A percentile compares a stretch with the other conserved stretches of the same genome.
These are phyloP conservation scores for Caligus rogercresseyi DNA, from an alignment of 1,140 invertebrate genomes.

Conservation along the genomic window DNA sequence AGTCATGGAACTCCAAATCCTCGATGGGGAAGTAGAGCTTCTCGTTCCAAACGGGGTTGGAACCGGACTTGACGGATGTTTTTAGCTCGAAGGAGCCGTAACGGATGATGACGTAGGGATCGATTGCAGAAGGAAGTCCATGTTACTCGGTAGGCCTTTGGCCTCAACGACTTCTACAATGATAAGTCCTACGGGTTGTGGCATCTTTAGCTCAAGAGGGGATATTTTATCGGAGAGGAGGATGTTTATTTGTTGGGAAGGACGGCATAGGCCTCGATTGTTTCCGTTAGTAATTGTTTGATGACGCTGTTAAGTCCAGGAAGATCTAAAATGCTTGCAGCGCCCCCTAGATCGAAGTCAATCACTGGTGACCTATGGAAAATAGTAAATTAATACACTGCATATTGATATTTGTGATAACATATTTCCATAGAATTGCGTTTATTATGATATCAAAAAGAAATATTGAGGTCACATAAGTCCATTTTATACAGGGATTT, in stretches of 20 bases:
- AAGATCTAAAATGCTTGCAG: constrained; percentile 4
- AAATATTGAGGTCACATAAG: too few relatives aligned
- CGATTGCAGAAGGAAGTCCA: background rate
- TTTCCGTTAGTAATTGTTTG: background rate
- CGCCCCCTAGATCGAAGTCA: constrained; percentile 3
- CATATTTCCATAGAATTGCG: too few relatives aligned
- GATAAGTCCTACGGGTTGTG: background rate
- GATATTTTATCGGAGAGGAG: constrained; percentile 3
- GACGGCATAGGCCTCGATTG: background rate
- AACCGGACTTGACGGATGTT: background rate
- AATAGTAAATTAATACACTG: too few relatives aligned
- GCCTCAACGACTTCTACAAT: constrained; percentile 2
- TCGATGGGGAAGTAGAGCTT: constrained; percentile 6
- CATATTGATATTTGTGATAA: too few relatives aligned
- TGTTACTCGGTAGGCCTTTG: background rate
- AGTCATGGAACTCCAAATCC: background rate
- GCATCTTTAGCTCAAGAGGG: constrained; percentile 1
- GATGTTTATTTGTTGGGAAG: constrained; percentile 6
- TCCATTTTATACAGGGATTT: too few relatives aligned
- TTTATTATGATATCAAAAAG: too few relatives aligned
- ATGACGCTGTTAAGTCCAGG: constrained; percentile 3
- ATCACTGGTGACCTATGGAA: constrained; percentile 30
- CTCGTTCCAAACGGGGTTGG: background rate
- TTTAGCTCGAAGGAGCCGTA: background rate
- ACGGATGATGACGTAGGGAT: constrained; percentile 8